phyloP scores from a whole-genome alignment of 2,888 invertebrate genomes.

The Rhingia campestris region DNA sequence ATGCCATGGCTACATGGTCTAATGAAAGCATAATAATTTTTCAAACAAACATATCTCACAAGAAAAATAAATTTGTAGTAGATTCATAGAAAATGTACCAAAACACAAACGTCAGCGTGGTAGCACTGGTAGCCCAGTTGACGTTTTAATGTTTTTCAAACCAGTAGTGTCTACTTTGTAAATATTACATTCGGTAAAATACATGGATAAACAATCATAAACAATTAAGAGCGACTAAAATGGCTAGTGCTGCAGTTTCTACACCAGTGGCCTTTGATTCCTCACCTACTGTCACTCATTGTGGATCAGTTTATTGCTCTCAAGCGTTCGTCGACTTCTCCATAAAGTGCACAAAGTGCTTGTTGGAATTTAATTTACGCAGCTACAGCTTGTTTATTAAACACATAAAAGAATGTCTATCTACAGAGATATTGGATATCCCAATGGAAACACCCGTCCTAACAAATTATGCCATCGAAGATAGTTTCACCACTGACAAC shows the following conservation, averaged over 20 bases:
- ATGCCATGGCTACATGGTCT: too few species aligned
- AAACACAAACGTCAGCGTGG: neutral
- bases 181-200: neutral
- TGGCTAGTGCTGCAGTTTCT: conserved; percentile 8
- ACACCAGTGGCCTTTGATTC: neutral
- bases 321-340: conserved; percentile 8
- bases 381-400: conserved; percentile 30
- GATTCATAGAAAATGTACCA: neutral
- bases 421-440: neutral
- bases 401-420: conserved; percentile 19
- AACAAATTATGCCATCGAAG: too few species aligned
- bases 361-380: conserved; percentile 17
- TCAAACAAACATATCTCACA: too few species aligned
- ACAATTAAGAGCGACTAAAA: neutral
- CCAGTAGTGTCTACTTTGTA: neutral
- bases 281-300: conserved; percentile 1
- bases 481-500: too few species aligned
- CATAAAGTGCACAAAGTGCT: conserved; percentile 23
- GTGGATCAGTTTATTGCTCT: conserved; percentile 33
- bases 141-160: neutral
- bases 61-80: too few species aligned
- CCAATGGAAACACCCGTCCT: neutral
- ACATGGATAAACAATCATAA: neutral
- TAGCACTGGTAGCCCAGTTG: neutral
- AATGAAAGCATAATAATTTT: too few species aligned